Evolutionary conservation across 1,140 invertebrate species (phyloP), one percentile per base, ranked within the genome.

Genomic region (Leptinotarsa defecta): DNA sequence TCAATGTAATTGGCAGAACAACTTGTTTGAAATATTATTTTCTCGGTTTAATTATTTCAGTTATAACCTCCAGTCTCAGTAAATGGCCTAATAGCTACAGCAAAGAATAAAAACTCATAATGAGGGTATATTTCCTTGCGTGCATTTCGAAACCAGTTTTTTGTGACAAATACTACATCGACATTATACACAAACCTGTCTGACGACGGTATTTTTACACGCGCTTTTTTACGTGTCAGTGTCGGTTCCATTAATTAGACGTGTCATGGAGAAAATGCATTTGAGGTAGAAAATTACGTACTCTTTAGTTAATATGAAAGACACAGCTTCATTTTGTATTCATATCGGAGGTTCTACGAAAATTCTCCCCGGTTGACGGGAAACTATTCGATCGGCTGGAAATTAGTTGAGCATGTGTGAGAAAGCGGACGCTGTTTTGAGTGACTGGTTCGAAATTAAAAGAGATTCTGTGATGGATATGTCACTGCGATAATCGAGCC

Each of bases 81-180:
- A 57, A 57, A 19, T 57, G 52, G 15, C n/a, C n/a, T 57, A 57
- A 57, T 57, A 57, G 52, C 52, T 57, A 57, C 52, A n/a, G 15
- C 52, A 57, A 57, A 57, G 52, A 13, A 57, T 57, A 57, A 57
- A 57, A 57, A 57, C 52, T 57, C 52, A 19, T 57, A 57, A 57
- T 57, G 52, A 57, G 52, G 52, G 52, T 57, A 57, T 57, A 57
- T 57, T 57, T 57, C 52, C 52, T 57, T 57, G 17, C 52, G 52
- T 57, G 52, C 52, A 57, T 57, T 57, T 57, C 52, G n/a, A 57
- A 57, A 57, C 52, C 52, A 57, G 52, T 57, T 57, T 57, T 57
- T 57, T 57, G 52, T 57, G 52, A 57, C 52, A 57, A 57, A 57
- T 57, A 3, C 52, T 57, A 57, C 52, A 57, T 57, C 52, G 17